Evolutionary conservation across 2,888 invertebrate genomes (phyloP), one percentile per base, ranked within the genome.

Genomic region (Alviniconcha strummeri): DNA sequence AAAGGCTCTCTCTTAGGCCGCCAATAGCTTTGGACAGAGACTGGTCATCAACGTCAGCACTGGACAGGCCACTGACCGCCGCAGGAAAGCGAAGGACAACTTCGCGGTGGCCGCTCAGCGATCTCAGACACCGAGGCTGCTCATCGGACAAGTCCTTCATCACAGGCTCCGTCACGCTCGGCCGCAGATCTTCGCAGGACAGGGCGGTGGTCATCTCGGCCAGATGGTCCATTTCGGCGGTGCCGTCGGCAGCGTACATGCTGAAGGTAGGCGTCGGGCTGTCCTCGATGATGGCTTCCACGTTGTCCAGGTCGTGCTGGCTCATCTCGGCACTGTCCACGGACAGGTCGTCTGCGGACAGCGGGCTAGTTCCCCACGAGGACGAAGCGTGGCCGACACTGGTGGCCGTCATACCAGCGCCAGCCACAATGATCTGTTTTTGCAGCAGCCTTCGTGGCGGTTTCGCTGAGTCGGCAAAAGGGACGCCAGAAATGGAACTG

Each of bases 201-300:
- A 82, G 5, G 9, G n/a, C 64, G 13, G 7, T 64, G 82, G 54
- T 52, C 64, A 36, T 75, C 8, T 52, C 54, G 4, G 57, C 60
- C 15, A 82, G 74, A 9, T 82, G 7, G 55, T 82, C 64, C 60
- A 78, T 52, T 0, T 19, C 74, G 67, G 54, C 74, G 7, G 8
- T 52, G n/a, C 15, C 60, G 9, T 52, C 67, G 55, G 6, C 4
- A 11, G 54, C 67, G 76, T 82, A 76, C 75, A 82, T 76, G 67
- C 54, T 54, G 11, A 76, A 15, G 8, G 82, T 82, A 0, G 82
- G 82, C 52, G 64, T 64, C 0, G 15, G 13, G 19, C 75, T 75
- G 15, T 64, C 76, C 55, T 75, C 82, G 7, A 76, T 7, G 55
- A 82, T 55, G 7, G 52, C 82, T 13, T 64, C 82, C 60, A 82